phyloP scores from a whole-genome alignment of 2,113 vertebrate species.

The Heliornis fulica region DNA sequence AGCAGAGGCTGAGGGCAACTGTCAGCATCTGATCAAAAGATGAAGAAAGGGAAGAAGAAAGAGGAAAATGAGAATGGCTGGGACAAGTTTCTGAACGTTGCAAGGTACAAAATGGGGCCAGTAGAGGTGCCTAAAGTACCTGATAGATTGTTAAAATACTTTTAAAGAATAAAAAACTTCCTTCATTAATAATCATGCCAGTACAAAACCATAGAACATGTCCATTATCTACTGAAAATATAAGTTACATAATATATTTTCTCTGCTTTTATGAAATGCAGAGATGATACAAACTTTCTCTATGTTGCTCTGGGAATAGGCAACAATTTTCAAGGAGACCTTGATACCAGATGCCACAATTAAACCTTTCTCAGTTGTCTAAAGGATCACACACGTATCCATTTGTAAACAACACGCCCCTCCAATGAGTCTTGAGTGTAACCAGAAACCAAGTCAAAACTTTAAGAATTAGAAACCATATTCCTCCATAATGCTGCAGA shows the following conservation, averaged over 20 bases:
- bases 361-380: not conserved
- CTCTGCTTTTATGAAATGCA: not conserved
- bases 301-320: not conserved
- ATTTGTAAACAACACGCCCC: not conserved
- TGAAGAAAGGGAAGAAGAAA: not conserved
- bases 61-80: not conserved
- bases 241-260: not conserved
- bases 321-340: not conserved
- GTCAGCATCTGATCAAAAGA: not conserved
- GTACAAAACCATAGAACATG: not conserved
- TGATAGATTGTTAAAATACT: not conserved
- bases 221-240: not conserved
- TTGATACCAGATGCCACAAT: not conserved
- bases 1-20: not conserved
- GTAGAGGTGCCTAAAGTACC: not conserved
- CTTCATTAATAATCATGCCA: not conserved
- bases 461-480: constrained; percentile 16
- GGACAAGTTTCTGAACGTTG: not conserved
- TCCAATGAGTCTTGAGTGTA: not conserved
- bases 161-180: not conserved
- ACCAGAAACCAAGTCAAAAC: constrained; percentile 60
- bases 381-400: not conserved
- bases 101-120: not conserved
- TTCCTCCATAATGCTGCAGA: constrained; percentile 46
- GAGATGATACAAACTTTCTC: not conserved